phyloP scores from a whole-genome alignment of 2,888 invertebrate species.

The Congeria kusceri region DNA sequence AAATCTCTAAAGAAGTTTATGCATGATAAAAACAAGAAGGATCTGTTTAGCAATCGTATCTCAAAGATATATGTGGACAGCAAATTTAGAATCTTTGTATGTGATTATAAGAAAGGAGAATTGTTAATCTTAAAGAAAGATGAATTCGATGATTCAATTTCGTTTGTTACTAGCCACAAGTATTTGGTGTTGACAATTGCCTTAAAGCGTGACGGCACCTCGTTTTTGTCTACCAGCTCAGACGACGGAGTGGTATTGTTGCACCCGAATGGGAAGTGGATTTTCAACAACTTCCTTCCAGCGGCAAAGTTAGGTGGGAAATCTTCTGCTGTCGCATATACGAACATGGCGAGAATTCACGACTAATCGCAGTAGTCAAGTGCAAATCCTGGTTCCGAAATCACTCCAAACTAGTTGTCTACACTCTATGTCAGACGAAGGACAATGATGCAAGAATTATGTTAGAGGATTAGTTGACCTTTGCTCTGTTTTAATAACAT shows the following conservation, averaged over 20 bases:
- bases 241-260: constrained; percentile 9
- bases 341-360: no score
- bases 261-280: constrained; percentile 3
- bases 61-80: constrained; percentile 3
- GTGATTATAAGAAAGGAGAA: not conserved
- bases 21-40: constrained; percentile 1
- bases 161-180: constrained; percentile 3
- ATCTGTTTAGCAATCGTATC: not conserved
- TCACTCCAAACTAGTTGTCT: no score
- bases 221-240: constrained; percentile 9
- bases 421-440: no score
- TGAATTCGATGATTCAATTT: not conserved
- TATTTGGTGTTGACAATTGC: not conserved
- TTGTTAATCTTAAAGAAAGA: not conserved
- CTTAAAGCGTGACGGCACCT: not conserved
- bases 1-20: not conserved
- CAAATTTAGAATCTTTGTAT: constrained; percentile 10
- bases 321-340: constrained; percentile 2
- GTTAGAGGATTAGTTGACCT: no score
- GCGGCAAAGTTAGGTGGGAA: not conserved
- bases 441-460: no score
- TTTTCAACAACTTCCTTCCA: constrained; percentile 16
- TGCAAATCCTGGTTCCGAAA: no score
- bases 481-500: no score
- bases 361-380: no score